Conservation (phyloP, 2,113 vertebrate genomes). For the Zosterops lateralis region DNA sequence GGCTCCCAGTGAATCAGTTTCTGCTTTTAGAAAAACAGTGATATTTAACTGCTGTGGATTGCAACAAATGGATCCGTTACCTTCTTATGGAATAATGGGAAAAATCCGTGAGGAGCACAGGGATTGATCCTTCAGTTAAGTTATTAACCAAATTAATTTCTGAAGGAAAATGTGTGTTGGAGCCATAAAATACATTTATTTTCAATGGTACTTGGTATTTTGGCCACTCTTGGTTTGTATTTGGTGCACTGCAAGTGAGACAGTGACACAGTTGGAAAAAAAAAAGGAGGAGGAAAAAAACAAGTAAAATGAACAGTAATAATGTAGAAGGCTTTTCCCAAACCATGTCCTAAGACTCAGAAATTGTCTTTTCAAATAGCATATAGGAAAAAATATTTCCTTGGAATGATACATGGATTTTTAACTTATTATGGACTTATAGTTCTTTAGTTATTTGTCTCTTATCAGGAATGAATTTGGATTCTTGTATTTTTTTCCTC, state of each 20-base stretch:
- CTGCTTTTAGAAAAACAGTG: not conserved
- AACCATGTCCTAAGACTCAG: not conserved
- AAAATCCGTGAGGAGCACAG: not conserved
- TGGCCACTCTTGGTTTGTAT: not conserved
- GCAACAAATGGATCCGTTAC: not conserved
- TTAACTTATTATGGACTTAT: not conserved
- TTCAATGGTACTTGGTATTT: not conserved
- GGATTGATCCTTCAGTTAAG: not conserved
- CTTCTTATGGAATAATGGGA: not conserved
- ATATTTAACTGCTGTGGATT: not conserved
- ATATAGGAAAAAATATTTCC: not conserved
- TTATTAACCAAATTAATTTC: not conserved
- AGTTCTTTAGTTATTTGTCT: not conserved
- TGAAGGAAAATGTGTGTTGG: not conserved
- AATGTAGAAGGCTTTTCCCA: not conserved
- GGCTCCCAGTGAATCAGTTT: not conserved
- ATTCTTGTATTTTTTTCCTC: not conserved
- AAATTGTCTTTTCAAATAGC: not conserved
- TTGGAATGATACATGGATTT: not conserved
- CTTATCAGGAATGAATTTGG: not conserved
- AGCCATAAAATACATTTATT: not conserved
- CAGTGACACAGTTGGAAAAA: rapidly evolving
- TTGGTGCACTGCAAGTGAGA: not conserved
- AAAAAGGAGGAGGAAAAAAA: rapidly evolving
- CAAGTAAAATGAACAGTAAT: not conserved